Evolutionary conservation across 2,797 vertebrate species (phyloP).

Genomic region (Thalassophryne amazonica): DNA sequence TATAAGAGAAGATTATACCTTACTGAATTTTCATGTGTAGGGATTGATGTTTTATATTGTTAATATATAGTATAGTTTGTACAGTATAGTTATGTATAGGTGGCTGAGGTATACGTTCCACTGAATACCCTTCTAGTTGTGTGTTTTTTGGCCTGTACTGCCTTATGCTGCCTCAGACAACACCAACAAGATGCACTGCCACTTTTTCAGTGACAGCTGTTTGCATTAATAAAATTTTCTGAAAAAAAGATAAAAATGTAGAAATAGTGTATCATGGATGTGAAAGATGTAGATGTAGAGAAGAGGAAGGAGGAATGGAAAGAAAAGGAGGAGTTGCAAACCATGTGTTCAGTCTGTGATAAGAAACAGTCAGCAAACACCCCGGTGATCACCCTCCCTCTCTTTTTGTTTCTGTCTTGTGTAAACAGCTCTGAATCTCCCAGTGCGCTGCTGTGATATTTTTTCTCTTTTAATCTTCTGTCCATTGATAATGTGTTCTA

Average conservation of each 20-base stretch:
- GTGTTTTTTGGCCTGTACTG: neutral
- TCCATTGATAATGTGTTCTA: neutral
- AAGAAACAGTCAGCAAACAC: conserved; percentile 60
- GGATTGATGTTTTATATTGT: no score
- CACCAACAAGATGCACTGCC: conserved; percentile 9
- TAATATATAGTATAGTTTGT: no score
- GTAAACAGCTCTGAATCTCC: conserved; percentile 4
- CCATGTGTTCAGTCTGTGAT: conserved; percentile 64
- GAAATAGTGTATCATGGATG: neutral
- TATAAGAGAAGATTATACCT: no score
- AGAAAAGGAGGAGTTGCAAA: conserved; percentile 16
- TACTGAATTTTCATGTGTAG: no score
- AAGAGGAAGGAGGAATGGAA: neutral
- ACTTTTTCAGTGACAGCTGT: neutral
- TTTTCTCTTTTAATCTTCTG: neutral
- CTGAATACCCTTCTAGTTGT: no score
- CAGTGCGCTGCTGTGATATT: neutral
- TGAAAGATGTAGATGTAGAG: neutral
- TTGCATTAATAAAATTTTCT: no score
- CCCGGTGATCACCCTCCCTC: conserved; percentile 53
- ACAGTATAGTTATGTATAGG: no score
- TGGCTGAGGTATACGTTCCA: no score
- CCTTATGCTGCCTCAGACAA: neutral
- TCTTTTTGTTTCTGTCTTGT: neutral
- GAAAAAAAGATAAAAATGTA: neutral